Evolutionary conservation across 2,113 vertebrate species (phyloP).

Genomic region (Prionailurus viverrinus): DNA sequence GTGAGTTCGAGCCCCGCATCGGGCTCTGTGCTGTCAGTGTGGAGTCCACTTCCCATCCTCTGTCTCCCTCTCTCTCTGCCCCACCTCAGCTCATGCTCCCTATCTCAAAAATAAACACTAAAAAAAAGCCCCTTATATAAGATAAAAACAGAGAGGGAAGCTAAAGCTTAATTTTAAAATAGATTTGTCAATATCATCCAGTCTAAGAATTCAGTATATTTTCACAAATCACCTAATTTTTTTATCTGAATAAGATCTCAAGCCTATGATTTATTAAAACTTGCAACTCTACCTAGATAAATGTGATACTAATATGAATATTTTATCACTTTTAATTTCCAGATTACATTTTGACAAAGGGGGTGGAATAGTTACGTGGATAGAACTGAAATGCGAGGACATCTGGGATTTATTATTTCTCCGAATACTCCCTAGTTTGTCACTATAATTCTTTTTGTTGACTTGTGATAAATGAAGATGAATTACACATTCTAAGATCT

Average conservation of each 20-base stretch:
- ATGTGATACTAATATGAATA: constrained; percentile 45
- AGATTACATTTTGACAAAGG: constrained; percentile 60
- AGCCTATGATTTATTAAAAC: constrained; percentile 44
- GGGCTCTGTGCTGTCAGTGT: too few relatives aligned
- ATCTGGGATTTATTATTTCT: constrained; percentile 55
- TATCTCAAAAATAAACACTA: too few relatives aligned
- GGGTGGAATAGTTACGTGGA: constrained; percentile 10
- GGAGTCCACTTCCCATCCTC: too few relatives aligned
- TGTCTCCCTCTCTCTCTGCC: too few relatives aligned
- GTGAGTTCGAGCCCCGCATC: too few relatives aligned
- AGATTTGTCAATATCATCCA: constrained; percentile 31
- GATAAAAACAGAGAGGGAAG: too few relatives aligned
- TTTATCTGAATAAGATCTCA: constrained; percentile 23
- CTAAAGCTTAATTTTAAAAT: constrained; percentile 67
- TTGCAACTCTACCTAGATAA: constrained; percentile 53
- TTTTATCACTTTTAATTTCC: constrained; percentile 62
- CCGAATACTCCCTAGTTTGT: background rate
- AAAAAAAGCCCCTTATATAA: too few relatives aligned
- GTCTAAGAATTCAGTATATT: constrained; percentile 37
- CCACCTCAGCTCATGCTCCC: too few relatives aligned
- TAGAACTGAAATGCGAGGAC: constrained; percentile 22
- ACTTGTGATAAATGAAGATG: constrained; percentile 50
- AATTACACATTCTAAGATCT: constrained; percentile 55
- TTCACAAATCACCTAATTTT: constrained; percentile 31
- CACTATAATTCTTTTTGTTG: constrained; percentile 52